phyloP scores from a whole-genome alignment of 2,797 vertebrate species.

The Alcedo atthis region DNA sequence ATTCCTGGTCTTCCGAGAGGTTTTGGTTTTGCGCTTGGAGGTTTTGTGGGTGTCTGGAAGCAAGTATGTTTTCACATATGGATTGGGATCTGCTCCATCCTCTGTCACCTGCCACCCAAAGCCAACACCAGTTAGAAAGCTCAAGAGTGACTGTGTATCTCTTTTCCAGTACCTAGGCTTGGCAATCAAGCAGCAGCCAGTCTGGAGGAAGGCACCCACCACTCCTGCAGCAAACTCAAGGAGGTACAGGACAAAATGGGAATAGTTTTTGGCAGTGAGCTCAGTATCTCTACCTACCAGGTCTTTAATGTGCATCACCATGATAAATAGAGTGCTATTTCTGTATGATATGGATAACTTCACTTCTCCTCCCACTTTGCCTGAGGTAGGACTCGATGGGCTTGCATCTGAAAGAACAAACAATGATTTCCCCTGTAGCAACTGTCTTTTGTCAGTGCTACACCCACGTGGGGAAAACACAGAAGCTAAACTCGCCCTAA shows the following conservation, averaged over 20 bases:
- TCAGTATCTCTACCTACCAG: slow-evolving; percentile 80
- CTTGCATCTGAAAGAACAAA: slow-evolving; percentile 78
- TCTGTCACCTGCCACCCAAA: slow-evolving; percentile 87
- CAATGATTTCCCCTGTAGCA: slow-evolving; percentile 17
- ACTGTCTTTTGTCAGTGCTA: not conserved
- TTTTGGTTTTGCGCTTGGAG: slow-evolving; percentile 98
- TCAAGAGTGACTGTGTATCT: not conserved
- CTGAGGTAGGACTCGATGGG: slow-evolving; percentile 87
- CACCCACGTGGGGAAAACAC: not conserved
- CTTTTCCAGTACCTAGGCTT: not conserved
- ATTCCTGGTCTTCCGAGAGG: slow-evolving; percentile 94
- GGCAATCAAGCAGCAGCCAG: not conserved
- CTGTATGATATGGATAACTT: slow-evolving; percentile 96
- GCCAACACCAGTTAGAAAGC: not conserved
- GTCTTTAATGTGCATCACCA: slow-evolving; percentile 99
- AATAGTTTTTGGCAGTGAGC: not conserved
- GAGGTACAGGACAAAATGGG: not conserved
- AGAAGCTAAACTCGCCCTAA: no score
- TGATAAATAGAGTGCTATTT: slow-evolving; percentile 96
- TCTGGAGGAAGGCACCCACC: not conserved
- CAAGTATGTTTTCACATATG: slow-evolving; percentile 97
- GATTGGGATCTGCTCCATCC: slow-evolving; percentile 95
- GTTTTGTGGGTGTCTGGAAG: slow-evolving; percentile 95
- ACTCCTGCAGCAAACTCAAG: not conserved
- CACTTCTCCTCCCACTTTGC: slow-evolving; percentile 94